Percentiles rank a stretch among this genome's conserved stretches.
Conservation (phyloP, 2,797 vertebrate genomes). For the Lutjanus campechanus region DNA sequence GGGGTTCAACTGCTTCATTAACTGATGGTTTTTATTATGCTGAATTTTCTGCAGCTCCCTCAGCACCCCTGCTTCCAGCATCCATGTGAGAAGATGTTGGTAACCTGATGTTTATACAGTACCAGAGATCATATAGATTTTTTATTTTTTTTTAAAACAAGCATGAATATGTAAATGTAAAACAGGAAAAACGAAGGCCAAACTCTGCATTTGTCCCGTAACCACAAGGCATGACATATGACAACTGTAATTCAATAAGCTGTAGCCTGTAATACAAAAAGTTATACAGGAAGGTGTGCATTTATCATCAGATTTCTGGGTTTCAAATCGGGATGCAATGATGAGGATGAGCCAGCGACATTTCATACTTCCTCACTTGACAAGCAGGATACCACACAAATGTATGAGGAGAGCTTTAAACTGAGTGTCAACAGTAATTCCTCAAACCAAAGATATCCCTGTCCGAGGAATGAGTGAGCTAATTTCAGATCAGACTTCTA, state of each 20-base stretch:
- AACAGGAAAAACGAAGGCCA: neutral
- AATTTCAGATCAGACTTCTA: constrained; percentile 48
- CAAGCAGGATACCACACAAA: neutral
- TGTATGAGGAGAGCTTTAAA: constrained; percentile 11
- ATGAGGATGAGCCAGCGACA: constrained; percentile 6
- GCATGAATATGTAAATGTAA: neutral
- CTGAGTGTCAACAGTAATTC: constrained; percentile 8
- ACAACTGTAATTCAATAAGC: neutral
- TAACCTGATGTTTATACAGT: too few species aligned
- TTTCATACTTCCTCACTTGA: constrained; percentile 2
- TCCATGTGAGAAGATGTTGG: neutral
- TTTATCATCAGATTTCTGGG: constrained; percentile 3
- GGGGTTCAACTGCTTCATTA: too few species aligned
- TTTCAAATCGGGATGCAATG: constrained; percentile 8
- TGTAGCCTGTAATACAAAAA: neutral
- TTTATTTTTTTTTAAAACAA: neutral
- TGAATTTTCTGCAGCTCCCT: neutral
- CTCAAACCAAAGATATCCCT: constrained; percentile 40
- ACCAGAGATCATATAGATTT: too few species aligned
- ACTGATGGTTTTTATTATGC: neutral
- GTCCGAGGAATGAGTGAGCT: constrained; percentile 31
- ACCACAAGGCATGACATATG: rapidly evolving
- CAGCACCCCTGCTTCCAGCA: neutral
- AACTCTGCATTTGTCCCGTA: neutral
- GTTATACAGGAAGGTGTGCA: neutral